A percentile compares a stretch with the other conserved stretches of the same genome.
Conservation (phyloP, 2,113 vertebrate species). For the Ceyx cyanopectus region DNA sequence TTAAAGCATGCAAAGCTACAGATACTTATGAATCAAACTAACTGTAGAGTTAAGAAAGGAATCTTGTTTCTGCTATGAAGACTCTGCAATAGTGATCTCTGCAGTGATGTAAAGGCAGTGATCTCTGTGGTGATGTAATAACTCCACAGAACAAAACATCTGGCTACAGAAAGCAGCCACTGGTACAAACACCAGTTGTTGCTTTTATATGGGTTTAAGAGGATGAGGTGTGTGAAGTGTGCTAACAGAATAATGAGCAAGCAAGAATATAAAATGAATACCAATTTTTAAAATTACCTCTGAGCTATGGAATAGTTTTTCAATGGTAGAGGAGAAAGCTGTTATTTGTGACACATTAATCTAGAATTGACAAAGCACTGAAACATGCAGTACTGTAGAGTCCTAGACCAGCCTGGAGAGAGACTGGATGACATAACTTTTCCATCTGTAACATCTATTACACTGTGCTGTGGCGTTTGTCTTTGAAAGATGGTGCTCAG, state of each 20-base stretch:
- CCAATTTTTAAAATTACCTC: not conserved
- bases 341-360: conserved; percentile 56
- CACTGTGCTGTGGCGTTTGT: conserved; percentile 19
- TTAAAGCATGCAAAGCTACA: not conserved
- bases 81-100: not conserved
- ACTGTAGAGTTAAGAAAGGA: not conserved
- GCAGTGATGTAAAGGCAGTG: not conserved
- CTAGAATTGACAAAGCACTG: conserved; percentile 46
- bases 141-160: not conserved
- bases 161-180: not conserved
- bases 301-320: not conserved
- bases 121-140: not conserved
- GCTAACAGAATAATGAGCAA: not conserved
- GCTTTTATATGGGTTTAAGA: no score
- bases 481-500: conserved; percentile 48
- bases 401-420: not conserved
- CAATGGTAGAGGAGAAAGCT: not conserved
- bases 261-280: conserved; percentile 11
- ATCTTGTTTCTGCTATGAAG: not conserved
- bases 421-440: conserved; percentile 49
- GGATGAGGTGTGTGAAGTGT: not conserved
- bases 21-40: not conserved
- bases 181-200: conserved; percentile 2
- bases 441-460: conserved; percentile 41
- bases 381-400: conserved; percentile 17